Evolutionary conservation across 2,113 vertebrate species (phyloP).

Genomic region (Archocentrus centrarchus): DNA sequence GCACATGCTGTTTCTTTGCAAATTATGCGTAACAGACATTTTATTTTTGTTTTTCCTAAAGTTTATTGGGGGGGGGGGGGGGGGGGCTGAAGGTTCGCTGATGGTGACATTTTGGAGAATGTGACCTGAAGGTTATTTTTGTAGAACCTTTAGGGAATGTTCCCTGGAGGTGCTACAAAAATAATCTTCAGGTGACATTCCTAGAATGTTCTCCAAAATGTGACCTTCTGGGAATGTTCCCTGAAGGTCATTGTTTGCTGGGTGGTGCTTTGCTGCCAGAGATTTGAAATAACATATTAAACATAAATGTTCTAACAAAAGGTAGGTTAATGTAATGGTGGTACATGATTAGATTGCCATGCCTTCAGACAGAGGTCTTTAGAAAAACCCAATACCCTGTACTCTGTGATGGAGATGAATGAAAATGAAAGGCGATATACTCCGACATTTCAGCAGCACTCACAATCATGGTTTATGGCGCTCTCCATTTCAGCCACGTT

Average conservation of each 20-base stretch:
- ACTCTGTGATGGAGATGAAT: conserved; percentile 26
- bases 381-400: background rate
- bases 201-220: too few relatives aligned
- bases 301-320: background rate
- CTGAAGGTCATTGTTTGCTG: too few relatives aligned
- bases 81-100: background rate
- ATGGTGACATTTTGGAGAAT: too few relatives aligned
- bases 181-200: too few relatives aligned
- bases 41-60: background rate
- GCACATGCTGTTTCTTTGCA: background rate
- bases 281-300: background rate
- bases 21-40: background rate
- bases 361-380: background rate
- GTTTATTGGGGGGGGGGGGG: too few relatives aligned
- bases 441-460: conserved; percentile 36
- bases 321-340: background rate
- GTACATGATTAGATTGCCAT: background rate
- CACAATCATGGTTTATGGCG: conserved; percentile 16
- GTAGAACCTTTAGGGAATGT: too few relatives aligned
- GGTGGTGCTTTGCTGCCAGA: too few relatives aligned
- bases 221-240: too few relatives aligned
- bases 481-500: conserved; percentile 28
- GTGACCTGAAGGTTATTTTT: too few relatives aligned
- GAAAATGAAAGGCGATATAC: conserved; percentile 29
- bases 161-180: too few relatives aligned